Evolutionary conservation across 2,113 vertebrate species (phyloP), one percentile per base, ranked within the genome.

Genomic region (Paralichthys olivaceus): DNA sequence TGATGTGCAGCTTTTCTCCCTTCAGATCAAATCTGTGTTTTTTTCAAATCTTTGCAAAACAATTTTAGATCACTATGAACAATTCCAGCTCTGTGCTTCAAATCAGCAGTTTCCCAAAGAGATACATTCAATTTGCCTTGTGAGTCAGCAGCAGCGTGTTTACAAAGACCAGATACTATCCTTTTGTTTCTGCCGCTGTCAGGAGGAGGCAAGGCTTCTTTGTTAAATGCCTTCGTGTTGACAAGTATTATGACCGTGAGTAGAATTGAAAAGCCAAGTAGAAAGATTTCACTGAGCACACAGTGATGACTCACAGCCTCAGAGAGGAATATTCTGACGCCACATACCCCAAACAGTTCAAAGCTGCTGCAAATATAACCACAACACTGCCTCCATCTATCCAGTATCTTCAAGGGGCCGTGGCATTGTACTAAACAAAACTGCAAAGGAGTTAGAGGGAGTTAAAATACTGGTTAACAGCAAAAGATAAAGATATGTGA

Each of bases 261-360:
- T 55, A 55, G 65, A 71, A 84, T 70, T 72, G 71, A 84, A 77
- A 80, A 74, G 69, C 79, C 60, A 51, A 64, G 84, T 54, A 69
- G 75, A 87, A 58, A 74, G 62, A 81, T 90, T 85, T 90, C 69
- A 83, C 81, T 84, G 81, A 73, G 62, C 43, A 66, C 23, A 70
- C 53, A 55, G 25, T 53, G 78, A 81, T 86, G 83, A 87, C 75
- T 86, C 82, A 87, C 68, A 26, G 59, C 25, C 65, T 72, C 60
- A 11, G 8, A 55, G 59, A 66, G 81, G 75, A 63, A 74, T 71
- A 71, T 81, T 80, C 69, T 81, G 83, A 86, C 72, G 80, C 70
- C 72, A 72, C 61, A 69, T 49, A 80, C 40, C 32, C 40, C 20
- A 77, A 79, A 80, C 37, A 28, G 37, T 83, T 83, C 66, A 81